phyloP scores from a whole-genome alignment of 2,113 vertebrate species.

The Coryphaenoides rupestris region DNA sequence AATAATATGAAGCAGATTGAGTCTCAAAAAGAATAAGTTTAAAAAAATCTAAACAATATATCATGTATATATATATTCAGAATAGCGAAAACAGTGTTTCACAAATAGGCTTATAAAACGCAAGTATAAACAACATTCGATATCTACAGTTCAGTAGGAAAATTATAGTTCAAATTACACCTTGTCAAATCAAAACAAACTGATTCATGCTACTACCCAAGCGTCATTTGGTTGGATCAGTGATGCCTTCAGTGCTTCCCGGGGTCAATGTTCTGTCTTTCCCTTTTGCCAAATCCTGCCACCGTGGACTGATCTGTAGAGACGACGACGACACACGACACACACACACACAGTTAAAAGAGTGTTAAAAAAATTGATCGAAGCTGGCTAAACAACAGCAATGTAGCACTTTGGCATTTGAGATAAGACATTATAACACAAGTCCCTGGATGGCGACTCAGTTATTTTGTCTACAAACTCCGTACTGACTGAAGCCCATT shows the following conservation, averaged over 20 bases:
- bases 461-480: too few species aligned
- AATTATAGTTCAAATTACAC: conserved; percentile 74
- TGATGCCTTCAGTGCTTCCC: conserved; percentile 76
- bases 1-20: conserved; percentile 49
- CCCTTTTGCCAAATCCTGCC: conserved; percentile 74
- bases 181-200: conserved; percentile 74
- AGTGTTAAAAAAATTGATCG: too few species aligned
- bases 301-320: conserved; percentile 63
- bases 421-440: too few species aligned
- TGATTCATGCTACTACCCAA: conserved; percentile 72
- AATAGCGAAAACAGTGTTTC: conserved; percentile 73
- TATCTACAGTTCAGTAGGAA: conserved; percentile 77
- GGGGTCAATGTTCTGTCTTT: conserved; percentile 75
- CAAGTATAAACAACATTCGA: conserved; percentile 80
- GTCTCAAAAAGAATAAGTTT: conserved; percentile 21
- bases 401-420: too few species aligned
- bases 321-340: conserved; percentile 20
- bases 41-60: conserved; percentile 54
- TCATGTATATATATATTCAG: conserved; percentile 67
- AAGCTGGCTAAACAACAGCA: too few species aligned
- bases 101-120: conserved; percentile 81
- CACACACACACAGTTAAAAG: too few species aligned
- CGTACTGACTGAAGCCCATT: too few species aligned
- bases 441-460: too few species aligned
- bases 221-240: conserved; percentile 47